These are phyloP conservation scores for Mormyrops boulengeri DNA, from an alignment of 2,797 vertebrate genomes.

Conservation along the genomic window DNA sequence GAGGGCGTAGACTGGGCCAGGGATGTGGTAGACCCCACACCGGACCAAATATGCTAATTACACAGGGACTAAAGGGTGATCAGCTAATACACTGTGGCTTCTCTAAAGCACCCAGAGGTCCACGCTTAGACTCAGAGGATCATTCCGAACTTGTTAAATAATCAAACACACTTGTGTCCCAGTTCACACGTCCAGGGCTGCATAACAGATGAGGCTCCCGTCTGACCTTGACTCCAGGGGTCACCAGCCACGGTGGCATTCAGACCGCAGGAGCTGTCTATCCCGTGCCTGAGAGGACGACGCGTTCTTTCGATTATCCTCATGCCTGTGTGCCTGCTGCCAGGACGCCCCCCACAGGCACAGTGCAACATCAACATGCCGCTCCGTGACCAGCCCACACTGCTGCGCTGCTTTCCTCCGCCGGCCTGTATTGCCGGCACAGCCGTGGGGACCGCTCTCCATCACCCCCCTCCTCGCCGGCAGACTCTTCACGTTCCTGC, in stretches of 20 bases:
- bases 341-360: slow-evolving; percentile 37
- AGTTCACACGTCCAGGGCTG: slow-evolving; percentile 41
- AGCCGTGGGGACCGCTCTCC: background rate
- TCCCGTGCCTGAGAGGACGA: slow-evolving; percentile 54
- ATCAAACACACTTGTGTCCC: slow-evolving; percentile 52
- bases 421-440: background rate
- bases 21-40: background rate
- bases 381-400: background rate
- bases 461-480: background rate
- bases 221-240: slow-evolving; percentile 72
- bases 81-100: background rate
- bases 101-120: background rate
- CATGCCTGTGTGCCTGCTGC: slow-evolving; percentile 45
- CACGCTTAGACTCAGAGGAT: background rate
- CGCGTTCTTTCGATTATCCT: slow-evolving; percentile 54
- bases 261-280: slow-evolving; percentile 68
- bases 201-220: slow-evolving; percentile 46
- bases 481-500: background rate
- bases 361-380: slow-evolving; percentile 50
- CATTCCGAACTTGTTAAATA: slow-evolving; percentile 54
- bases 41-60: background rate
- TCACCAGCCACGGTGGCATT: slow-evolving; percentile 65
- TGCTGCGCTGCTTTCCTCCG: background rate
- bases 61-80: background rate
- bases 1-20: background rate